These are phyloP conservation scores for Drosophila biarmipes DNA, from an alignment of 1,140 invertebrate species.

Conservation along the genomic window DNA sequence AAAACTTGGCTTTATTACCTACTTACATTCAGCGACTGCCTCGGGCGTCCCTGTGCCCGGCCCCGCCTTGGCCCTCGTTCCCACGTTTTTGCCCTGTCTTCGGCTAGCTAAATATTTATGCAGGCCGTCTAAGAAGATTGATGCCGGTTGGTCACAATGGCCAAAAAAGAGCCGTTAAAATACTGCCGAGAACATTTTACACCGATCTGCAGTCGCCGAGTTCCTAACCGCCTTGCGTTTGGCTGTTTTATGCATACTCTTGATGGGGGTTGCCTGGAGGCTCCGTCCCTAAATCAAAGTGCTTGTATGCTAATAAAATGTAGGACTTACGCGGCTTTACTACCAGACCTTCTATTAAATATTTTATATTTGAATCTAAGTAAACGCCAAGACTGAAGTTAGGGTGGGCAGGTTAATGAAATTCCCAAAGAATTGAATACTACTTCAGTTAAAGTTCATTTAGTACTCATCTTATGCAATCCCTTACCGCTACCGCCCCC, in stretches of 20 bases:
- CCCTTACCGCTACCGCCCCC: not conserved
- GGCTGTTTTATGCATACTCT: slow-evolving; percentile 6
- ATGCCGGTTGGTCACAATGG: slow-evolving; percentile 64
- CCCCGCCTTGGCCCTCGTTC: not conserved
- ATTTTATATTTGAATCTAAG: no score
- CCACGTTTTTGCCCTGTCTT: slow-evolving; percentile 19
- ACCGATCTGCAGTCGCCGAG: slow-evolving; percentile 45
- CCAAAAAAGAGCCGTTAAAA: slow-evolving; percentile 43
- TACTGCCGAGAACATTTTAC: slow-evolving; percentile 58
- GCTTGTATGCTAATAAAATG: not conserved
- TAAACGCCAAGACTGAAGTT: no score
- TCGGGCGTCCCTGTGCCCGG: not conserved
- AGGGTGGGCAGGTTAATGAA: no score
- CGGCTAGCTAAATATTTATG: slow-evolving; percentile 73
- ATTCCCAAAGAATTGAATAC: no score
- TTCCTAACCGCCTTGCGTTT: slow-evolving; percentile 38
- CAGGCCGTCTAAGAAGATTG: slow-evolving; percentile 69
- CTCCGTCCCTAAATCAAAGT: not conserved
- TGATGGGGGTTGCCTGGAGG: not conserved
- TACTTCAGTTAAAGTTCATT: no score
- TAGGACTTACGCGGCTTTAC: not conserved
- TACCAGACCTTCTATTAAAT: not conserved
- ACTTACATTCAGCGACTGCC: slow-evolving; percentile 66
- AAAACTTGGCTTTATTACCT: slow-evolving; percentile 77
- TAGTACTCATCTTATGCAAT: not conserved